These are phyloP conservation scores for Drosophila mojavensis DNA, from an alignment of 1,140 invertebrate species.

Conservation along the genomic window DNA sequence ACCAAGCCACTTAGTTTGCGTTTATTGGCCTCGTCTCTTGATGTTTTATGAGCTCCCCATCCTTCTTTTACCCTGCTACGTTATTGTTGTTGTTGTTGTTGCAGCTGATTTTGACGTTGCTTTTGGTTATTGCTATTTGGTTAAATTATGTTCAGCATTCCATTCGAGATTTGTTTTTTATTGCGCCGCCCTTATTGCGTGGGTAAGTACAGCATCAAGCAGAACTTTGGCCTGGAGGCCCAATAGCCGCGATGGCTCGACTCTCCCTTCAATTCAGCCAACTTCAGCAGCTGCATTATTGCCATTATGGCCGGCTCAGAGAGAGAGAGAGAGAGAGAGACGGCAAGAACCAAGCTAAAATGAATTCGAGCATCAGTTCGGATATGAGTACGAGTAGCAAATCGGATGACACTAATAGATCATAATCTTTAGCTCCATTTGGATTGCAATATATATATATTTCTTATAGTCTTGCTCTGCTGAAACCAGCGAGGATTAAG, in stretches of 20 bases:
- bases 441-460: too few species aligned
- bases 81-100: conserved; percentile 8
- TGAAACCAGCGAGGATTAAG: too few species aligned
- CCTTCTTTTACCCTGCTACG: not conserved
- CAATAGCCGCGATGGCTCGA: not conserved
- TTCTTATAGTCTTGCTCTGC: too few species aligned
- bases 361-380: too few species aligned
- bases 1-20: conserved; percentile 69
- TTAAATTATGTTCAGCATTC: conserved; percentile 80
- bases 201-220: conserved; percentile 40
- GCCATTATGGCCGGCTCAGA: too few species aligned
- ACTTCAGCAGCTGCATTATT: too few species aligned
- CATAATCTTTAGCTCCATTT: too few species aligned
- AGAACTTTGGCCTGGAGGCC: not conserved
- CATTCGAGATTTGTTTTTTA: conserved; percentile 78
- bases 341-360: too few species aligned
- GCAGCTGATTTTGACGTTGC: conserved; percentile 24
- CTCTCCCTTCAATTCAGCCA: not conserved
- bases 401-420: too few species aligned
- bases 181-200: conserved; percentile 57
- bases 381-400: too few species aligned
- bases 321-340: too few species aligned
- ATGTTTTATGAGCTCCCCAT: conserved; percentile 59
- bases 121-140: conserved; percentile 76
- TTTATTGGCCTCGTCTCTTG: conserved; percentile 64